phyloP scores from a whole-genome alignment of 2,113 vertebrate species.

The Corydoras sp. region DNA sequence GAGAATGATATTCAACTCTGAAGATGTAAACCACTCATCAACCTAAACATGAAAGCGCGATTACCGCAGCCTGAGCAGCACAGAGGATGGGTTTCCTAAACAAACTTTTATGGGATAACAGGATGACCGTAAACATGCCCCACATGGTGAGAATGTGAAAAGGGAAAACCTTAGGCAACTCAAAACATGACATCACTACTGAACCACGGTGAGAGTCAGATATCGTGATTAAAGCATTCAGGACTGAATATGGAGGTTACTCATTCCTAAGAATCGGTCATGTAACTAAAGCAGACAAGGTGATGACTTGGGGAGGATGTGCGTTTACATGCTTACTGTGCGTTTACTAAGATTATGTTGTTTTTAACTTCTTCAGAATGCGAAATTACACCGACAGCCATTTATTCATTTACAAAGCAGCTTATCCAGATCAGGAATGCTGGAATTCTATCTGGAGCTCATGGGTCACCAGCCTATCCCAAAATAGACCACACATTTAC shows the following conservation, averaged over 20 bases:
- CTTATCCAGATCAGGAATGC: too few relatives aligned
- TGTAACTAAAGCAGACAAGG: not conserved
- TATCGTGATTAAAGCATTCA: not conserved
- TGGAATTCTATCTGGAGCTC: too few relatives aligned
- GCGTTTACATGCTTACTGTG: not conserved
- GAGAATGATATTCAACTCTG: not conserved
- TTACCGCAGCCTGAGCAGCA: not conserved
- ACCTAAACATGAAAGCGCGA: constrained; percentile 1
- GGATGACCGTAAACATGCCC: constrained; percentile 6
- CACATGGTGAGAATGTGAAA: constrained; percentile 6
- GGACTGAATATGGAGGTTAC: not conserved
- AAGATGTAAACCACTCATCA: constrained; percentile 7
- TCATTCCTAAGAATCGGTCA: not conserved
- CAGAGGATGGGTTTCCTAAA: not conserved
- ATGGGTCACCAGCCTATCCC: too few relatives aligned
- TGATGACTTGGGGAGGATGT: not conserved
- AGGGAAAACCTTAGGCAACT: constrained; percentile 1
- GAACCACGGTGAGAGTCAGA: not conserved
- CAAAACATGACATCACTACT: constrained; percentile 1
- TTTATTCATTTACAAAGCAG: too few relatives aligned
- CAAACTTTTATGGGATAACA: constrained; percentile 2
- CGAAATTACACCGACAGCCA: too few relatives aligned
- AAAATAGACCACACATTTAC: too few relatives aligned
- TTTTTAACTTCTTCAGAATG: too few relatives aligned
- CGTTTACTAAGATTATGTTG: too few relatives aligned